Evolutionary conservation across 2,113 vertebrate genomes (phyloP).

Genomic region (Pomatostomus ruficeps): DNA sequence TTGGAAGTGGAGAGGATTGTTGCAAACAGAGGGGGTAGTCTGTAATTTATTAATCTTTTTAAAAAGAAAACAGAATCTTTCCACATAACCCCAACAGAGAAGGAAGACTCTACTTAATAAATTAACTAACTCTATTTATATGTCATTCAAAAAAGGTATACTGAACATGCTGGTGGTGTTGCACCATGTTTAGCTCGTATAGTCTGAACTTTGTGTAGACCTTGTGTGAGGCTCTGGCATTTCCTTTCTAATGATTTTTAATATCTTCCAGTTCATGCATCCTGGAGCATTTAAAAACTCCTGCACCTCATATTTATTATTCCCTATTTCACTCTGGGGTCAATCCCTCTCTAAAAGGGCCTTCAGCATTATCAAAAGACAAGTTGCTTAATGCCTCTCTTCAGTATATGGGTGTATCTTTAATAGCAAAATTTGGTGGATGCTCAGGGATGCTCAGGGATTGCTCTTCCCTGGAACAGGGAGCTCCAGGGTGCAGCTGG

Average conservation of each 20-base stretch:
- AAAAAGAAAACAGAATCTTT: neutral
- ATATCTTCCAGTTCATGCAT: neutral
- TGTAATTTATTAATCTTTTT: neutral
- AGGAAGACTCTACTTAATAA: neutral
- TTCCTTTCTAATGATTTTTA: neutral
- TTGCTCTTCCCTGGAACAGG: neutral
- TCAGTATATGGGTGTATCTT: neutral
- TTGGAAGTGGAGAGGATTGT: neutral
- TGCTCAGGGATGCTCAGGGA: neutral
- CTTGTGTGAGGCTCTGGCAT: neutral
- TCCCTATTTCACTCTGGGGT: neutral
- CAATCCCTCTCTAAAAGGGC: neutral
- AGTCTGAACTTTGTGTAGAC: neutral
- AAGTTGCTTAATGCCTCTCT: neutral
- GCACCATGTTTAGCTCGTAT: neutral
- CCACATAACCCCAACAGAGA: neutral
- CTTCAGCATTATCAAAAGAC: neutral
- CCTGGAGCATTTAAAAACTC: neutral
- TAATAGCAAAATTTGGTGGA: rapidly evolving
- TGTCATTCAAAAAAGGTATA: neutral
- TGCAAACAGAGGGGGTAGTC: neutral
- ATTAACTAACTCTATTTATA: neutral
- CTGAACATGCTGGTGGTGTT: neutral
- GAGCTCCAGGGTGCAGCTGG: neutral
- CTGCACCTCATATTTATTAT: neutral